Evolutionary conservation across 2,797 vertebrate species (phyloP).

Genomic region (Rachycentron canadum): DNA sequence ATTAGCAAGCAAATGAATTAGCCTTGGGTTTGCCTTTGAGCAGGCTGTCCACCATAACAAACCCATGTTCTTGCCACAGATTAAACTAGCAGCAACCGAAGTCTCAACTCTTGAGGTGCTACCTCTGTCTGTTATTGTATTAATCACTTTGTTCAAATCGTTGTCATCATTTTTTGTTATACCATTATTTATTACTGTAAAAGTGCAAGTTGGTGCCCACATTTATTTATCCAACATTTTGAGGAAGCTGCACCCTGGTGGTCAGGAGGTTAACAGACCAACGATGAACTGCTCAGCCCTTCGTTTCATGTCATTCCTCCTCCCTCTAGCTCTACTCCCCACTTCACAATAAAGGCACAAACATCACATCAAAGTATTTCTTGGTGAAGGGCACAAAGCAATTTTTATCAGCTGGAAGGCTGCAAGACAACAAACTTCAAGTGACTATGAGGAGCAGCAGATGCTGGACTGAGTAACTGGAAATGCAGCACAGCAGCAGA

Average conservation of each 20-base stretch:
- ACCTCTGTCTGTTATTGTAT: no score
- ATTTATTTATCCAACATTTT: neutral
- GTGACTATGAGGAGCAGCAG: neutral
- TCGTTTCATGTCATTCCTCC: neutral
- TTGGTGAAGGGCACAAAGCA: neutral
- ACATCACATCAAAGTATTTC: neutral
- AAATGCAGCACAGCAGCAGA: neutral
- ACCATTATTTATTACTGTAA: neutral
- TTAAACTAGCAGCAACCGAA: no score
- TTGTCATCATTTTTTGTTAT: neutral
- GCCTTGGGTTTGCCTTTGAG: no score
- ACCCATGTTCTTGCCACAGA: no score
- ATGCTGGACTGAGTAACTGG: neutral
- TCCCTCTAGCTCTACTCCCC: neutral
- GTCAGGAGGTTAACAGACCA: neutral
- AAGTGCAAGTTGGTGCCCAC: neutral
- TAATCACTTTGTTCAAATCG: no score
- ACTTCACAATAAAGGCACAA: no score
- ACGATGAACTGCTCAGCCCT: neutral
- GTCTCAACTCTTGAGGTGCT: no score
- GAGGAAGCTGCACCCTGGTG: neutral
- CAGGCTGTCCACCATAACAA: no score
- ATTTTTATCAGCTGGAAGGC: neutral
- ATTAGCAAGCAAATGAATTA: no score
- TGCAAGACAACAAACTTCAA: neutral